A percentile compares a stretch with the other conserved stretches of the same genome.
phyloP scores from a whole-genome alignment of 2,888 invertebrate genomes.

The Pheosia gnoma region DNA sequence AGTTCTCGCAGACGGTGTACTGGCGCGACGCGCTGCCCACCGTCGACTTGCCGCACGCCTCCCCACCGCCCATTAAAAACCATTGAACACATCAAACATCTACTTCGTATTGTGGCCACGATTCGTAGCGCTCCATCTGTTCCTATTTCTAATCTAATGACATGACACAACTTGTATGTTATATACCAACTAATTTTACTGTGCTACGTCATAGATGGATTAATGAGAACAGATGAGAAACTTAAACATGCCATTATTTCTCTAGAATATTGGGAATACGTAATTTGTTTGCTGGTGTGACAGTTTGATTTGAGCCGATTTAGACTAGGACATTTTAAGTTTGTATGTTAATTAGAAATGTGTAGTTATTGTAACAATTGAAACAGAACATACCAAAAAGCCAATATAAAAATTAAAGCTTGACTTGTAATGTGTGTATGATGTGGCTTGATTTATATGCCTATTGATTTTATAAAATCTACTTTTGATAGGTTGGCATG shows the following conservation, averaged over 20 bases:
- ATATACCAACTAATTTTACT: too few relatives aligned
- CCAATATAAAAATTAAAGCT: conserved; percentile 19
- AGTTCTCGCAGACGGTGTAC: conserved; percentile 94
- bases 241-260: conserved; percentile 27
- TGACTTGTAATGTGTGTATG: conserved; percentile 35
- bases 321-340: conserved; percentile 28
- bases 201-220: not conserved
- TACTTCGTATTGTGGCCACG: not conserved
- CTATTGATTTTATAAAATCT: conserved; percentile 27
- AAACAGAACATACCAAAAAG: conserved; percentile 40
- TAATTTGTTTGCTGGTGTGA: conserved; percentile 23
- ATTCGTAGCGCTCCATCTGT: not conserved
- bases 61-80: conserved; percentile 38
- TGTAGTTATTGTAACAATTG: conserved; percentile 21
- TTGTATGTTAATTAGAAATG: conserved; percentile 14
- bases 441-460: conserved; percentile 34
- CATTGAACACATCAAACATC: conserved; percentile 24
- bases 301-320: conserved; percentile 29
- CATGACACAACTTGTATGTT: conserved; percentile 3
- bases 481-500: conserved; percentile 1
- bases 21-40: conserved; percentile 94
- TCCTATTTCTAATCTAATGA: conserved; percentile 4
- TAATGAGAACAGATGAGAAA: conserved; percentile 12
- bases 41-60: conserved; percentile 48
- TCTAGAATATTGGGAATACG: conserved; percentile 14